phyloP scores from a whole-genome alignment of 2,113 vertebrate genomes.

The Pogona vitticeps region DNA sequence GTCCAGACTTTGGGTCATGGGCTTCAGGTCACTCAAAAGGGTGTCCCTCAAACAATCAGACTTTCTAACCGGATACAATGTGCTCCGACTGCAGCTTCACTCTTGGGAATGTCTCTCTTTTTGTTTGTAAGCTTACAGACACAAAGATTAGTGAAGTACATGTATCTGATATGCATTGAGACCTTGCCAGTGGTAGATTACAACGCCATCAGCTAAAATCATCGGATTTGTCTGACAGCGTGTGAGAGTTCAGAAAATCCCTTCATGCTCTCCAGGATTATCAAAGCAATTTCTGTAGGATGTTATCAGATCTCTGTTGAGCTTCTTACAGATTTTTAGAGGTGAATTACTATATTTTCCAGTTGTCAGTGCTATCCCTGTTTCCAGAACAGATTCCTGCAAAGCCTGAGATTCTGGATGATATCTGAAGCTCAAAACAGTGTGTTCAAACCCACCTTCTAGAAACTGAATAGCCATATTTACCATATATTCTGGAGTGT shows the following conservation, averaged over 20 bases:
- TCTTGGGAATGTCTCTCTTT: too few relatives aligned
- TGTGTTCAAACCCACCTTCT: neutral
- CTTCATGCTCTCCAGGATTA: constrained; percentile 21
- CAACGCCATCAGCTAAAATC: constrained; percentile 52
- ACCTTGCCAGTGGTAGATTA: constrained; percentile 48
- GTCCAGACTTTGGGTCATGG: neutral
- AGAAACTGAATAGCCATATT: neutral
- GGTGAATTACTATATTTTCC: constrained; percentile 36
- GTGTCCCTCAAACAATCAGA: neutral
- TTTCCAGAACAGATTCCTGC: neutral
- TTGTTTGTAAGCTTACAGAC: constrained; percentile 23
- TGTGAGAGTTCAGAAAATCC: constrained; percentile 43
- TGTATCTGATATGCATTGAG: constrained; percentile 41
- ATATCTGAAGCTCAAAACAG: constrained; percentile 23
- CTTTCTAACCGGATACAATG: neutral
- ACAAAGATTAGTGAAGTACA: constrained; percentile 25
- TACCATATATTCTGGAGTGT: neutral
- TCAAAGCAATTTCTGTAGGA: constrained; percentile 36
- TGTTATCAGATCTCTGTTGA: constrained; percentile 41
- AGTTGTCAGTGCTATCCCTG: constrained; percentile 17
- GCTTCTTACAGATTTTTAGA: constrained; percentile 31
- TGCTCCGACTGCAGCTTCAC: too few relatives aligned
- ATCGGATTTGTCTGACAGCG: constrained; percentile 25
- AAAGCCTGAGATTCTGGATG: constrained; percentile 22
- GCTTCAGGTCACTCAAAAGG: neutral